These are phyloP conservation scores for Tauraco erythrolophus DNA, from an alignment of 2,113 vertebrate genomes.

Conservation along the genomic window DNA sequence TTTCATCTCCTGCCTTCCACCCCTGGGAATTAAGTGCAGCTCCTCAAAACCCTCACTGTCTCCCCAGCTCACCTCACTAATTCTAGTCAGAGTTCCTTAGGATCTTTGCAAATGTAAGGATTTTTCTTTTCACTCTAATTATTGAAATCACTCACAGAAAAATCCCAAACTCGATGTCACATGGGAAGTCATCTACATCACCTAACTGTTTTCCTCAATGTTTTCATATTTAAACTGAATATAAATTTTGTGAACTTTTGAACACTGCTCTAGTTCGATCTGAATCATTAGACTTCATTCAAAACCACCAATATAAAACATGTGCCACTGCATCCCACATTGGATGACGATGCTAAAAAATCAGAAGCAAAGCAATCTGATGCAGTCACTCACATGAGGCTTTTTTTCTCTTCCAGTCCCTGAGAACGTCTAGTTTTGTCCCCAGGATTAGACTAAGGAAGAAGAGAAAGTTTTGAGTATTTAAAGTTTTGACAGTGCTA, in stretches of 20 bases:
- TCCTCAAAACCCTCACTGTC: background rate
- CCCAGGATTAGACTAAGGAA: background rate
- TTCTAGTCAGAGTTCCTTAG: background rate
- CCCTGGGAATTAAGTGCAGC: background rate
- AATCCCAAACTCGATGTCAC: background rate
- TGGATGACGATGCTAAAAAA: background rate
- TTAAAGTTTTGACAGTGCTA: background rate
- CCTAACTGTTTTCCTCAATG: background rate
- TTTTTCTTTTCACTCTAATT: background rate
- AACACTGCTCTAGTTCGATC: background rate
- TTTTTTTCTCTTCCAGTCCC: background rate
- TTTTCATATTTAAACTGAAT: background rate
- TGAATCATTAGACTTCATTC: background rate
- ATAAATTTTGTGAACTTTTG: background rate
- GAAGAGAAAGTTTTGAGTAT: background rate
- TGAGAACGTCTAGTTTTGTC: background rate
- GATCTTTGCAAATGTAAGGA: background rate
- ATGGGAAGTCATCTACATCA: background rate
- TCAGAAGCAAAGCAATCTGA: background rate
- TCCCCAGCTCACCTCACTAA: background rate
- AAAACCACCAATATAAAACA: background rate
- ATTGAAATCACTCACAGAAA: background rate
- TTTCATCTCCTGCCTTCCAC: background rate
- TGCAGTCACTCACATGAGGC: background rate
- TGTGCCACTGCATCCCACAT: background rate